Percentiles rank a stretch among this genome's conserved stretches.
Conservation (phyloP, 2,888 invertebrate genomes). For the Odiellus spinosus region DNA sequence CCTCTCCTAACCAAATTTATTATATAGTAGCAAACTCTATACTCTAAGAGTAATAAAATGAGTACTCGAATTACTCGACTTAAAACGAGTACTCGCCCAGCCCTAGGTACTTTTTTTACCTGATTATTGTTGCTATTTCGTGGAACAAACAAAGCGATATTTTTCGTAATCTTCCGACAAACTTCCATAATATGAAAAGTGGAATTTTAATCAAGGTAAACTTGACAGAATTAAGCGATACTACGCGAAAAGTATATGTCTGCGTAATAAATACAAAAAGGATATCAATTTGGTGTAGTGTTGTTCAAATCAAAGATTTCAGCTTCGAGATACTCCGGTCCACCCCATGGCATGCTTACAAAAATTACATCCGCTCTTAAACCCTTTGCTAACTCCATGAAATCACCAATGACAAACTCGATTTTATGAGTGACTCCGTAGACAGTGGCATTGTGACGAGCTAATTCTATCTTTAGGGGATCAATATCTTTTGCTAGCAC, state of each 20-base stretch:
- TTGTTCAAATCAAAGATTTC: conserved; percentile 27
- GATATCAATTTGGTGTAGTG: conserved; percentile 51
- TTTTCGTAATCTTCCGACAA: conserved; percentile 50
- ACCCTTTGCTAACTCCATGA: conserved; percentile 47
- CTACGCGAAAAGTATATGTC: too few relatives aligned
- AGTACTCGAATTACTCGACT: too few relatives aligned
- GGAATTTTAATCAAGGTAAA: not conserved
- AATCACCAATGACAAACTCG: conserved; percentile 85
- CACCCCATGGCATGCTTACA: conserved; percentile 98
- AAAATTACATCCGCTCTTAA: conserved; percentile 69
- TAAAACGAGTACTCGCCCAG: too few relatives aligned
- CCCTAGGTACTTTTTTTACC: conserved; percentile 34
- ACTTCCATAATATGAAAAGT: conserved; percentile 46
- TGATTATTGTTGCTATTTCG: conserved; percentile 67
- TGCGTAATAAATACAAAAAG: conserved; percentile 23
- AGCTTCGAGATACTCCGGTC: conserved; percentile 52
- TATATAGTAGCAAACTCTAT: too few relatives aligned
- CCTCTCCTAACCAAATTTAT: not conserved
- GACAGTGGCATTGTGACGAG: conserved; percentile 73
- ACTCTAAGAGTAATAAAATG: too few relatives aligned
- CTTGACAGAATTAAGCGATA: too few relatives aligned
- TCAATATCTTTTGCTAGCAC: conserved; percentile 95
- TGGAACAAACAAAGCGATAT: conserved; percentile 74
- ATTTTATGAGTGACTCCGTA: conserved; percentile 78
- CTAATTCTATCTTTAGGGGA: conserved; percentile 69